These are phyloP conservation scores for Hydrophis major DNA, from an alignment of 2,797 vertebrate genomes.

Conservation along the genomic window DNA sequence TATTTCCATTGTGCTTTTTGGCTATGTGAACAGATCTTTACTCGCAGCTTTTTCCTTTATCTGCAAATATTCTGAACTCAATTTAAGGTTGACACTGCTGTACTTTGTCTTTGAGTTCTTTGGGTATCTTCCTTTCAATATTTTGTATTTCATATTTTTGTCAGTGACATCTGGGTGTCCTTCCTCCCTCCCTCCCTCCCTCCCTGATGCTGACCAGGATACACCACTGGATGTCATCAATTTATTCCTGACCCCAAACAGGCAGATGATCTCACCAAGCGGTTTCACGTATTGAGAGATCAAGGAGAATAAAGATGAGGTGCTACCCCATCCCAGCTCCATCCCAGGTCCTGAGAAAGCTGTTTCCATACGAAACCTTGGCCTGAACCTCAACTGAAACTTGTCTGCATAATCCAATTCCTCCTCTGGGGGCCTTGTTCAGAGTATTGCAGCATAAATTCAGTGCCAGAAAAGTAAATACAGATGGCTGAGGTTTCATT, in stretches of 20 bases:
- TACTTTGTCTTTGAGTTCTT: background rate
- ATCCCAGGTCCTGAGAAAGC: background rate
- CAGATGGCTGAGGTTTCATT: too few species aligned
- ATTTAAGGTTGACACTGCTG: background rate
- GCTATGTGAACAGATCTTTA: background rate
- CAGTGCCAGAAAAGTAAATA: too few species aligned
- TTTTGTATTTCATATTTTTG: background rate
- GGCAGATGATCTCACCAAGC: background rate
- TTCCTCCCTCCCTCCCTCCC: background rate
- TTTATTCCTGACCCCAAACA: background rate
- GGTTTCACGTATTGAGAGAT: background rate
- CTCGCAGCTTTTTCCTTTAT: background rate
- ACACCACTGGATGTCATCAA: background rate
- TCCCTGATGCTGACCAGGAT: background rate
- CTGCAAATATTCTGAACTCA: background rate
- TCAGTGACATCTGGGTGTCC: background rate
- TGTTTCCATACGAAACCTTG: background rate
- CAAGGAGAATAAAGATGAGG: background rate
- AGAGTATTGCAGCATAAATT: too few species aligned
- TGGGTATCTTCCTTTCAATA: background rate
- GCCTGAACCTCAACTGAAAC: background rate
- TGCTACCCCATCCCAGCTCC: background rate
- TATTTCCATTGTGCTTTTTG: background rate
- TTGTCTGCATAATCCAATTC: background rate
- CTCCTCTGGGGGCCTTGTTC: background rate